These are phyloP conservation scores for Acleris holmiana DNA, from an alignment of 2,888 invertebrate genomes.

Conservation along the genomic window DNA sequence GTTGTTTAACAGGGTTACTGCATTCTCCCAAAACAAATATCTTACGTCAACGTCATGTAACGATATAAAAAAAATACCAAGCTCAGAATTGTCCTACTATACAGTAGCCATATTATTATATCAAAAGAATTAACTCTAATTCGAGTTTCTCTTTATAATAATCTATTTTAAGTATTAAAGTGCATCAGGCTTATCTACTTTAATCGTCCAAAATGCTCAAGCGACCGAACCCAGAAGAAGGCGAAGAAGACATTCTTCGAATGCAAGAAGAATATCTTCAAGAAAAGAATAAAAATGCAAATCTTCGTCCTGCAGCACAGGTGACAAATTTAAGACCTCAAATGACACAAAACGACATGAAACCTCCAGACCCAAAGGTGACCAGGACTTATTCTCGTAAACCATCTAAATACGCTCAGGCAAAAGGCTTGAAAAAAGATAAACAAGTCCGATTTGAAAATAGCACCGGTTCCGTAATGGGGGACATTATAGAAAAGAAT, in stretches of 20 bases:
- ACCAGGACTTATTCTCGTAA: conserved; percentile 49
- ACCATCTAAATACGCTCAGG: conserved; percentile 73
- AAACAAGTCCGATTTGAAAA: conserved; percentile 65
- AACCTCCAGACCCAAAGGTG: conserved; percentile 9
- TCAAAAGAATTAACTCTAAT: too few relatives aligned
- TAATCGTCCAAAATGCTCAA: conserved; percentile 75
- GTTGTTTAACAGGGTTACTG: background rate
- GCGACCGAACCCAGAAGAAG: conserved; percentile 88
- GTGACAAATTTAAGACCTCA: conserved; percentile 74
- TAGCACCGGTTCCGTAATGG: conserved; percentile 49
- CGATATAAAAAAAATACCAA: too few relatives aligned
- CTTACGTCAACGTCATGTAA: conserved; percentile 17
- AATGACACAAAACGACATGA: conserved; percentile 50
- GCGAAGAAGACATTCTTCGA: conserved; percentile 89
- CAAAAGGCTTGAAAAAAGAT: conserved; percentile 67
- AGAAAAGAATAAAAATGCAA: conserved; percentile 80
- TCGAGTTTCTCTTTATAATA: too few relatives aligned
- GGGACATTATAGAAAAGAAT: conserved; percentile 70
- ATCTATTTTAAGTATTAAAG: background rate
- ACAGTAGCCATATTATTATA: too few relatives aligned
- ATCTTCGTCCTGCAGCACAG: conserved; percentile 86
- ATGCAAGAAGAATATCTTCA: conserved; percentile 89
- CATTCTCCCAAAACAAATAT: conserved; percentile 4
- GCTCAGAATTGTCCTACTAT: too few relatives aligned
- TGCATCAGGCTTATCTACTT: background rate